Conservation (phyloP, 1,140 invertebrate genomes). For the Euwallacea fornicatus region DNA sequence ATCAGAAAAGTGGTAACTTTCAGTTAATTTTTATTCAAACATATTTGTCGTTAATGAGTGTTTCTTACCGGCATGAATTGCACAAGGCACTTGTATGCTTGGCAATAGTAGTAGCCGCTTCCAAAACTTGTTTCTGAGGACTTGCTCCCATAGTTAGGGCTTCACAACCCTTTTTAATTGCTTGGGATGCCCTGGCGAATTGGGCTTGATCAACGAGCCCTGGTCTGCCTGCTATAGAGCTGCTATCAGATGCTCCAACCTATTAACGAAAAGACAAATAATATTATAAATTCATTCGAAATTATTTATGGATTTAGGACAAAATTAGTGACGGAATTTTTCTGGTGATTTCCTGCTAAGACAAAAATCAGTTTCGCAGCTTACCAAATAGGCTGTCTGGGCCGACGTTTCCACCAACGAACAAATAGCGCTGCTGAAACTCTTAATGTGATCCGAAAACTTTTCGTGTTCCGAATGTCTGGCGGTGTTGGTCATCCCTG, state of each 20-base stretch:
- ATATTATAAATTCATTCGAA: neutral
- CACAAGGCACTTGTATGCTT: slow-evolving; percentile 96
- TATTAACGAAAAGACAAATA: slow-evolving; percentile 37
- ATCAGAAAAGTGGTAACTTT: too few species aligned
- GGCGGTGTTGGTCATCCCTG: slow-evolving; percentile 90
- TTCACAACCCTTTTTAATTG: slow-evolving; percentile 86
- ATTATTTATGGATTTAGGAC: neutral
- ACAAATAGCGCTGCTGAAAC: slow-evolving; percentile 85
- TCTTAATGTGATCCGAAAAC: slow-evolving; percentile 83
- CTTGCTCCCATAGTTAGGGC: slow-evolving; percentile 74
- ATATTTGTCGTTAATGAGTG: too few species aligned
- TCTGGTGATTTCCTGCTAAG: too few species aligned
- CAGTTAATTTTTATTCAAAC: too few species aligned
- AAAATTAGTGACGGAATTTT: neutral
- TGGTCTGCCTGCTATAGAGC: slow-evolving; percentile 84
- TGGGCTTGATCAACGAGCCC: slow-evolving; percentile 91
- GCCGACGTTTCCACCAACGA: slow-evolving; percentile 92
- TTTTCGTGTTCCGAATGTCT: slow-evolving; percentile 85
- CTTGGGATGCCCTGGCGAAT: slow-evolving; percentile 83
- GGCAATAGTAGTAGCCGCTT: slow-evolving; percentile 91
- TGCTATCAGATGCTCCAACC: slow-evolving; percentile 88
- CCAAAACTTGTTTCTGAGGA: slow-evolving; percentile 84
- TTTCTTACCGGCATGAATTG: slow-evolving; percentile 73
- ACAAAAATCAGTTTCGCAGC: slow-evolving; percentile 4
- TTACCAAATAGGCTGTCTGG: slow-evolving; percentile 88